Percentiles rank a stretch among this genome's conserved stretches.
Evolutionary conservation across 2,797 vertebrate species (phyloP).

Genomic region (Babyrousa celebensis): DNA sequence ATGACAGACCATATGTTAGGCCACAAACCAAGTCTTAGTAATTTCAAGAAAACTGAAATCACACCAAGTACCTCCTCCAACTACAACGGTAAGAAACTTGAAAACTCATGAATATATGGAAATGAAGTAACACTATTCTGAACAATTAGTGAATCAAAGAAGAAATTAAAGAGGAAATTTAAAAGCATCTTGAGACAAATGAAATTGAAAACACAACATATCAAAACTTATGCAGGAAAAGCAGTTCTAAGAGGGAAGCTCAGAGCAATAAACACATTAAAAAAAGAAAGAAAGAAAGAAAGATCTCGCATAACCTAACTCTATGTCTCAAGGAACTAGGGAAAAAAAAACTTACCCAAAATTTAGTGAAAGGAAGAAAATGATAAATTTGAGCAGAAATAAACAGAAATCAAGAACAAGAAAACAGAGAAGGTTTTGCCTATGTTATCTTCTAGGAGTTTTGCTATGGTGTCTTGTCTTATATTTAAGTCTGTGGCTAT

Average conservation of each 20-base stretch:
- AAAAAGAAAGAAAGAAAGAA: not conserved
- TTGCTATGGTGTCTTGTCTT: too few relatives aligned
- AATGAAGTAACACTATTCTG: not conserved
- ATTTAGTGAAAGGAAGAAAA: not conserved
- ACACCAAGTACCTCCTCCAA: not conserved
- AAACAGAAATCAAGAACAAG: not conserved
- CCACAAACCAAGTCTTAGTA: not conserved
- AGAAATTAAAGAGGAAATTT: not conserved
- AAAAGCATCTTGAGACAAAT: not conserved
- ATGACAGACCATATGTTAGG: not conserved
- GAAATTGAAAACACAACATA: not conserved
- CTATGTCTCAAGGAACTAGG: not conserved
- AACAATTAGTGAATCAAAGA: not conserved
- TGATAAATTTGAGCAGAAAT: not conserved
- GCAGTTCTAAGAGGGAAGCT: not conserved
- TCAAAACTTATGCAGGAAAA: not conserved
- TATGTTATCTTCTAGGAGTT: too few relatives aligned
- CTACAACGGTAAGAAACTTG: not conserved
- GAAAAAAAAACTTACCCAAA: not conserved
- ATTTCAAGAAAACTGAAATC: not conserved
- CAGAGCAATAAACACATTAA: not conserved
- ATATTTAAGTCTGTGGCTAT: too few relatives aligned
- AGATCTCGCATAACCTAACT: not conserved
- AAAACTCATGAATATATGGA: not conserved
- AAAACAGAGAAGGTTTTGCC: not conserved